Percentiles rank a stretch among this genome's conserved stretches.
Evolutionary conservation across 2,113 vertebrate genomes (phyloP).

Genomic region (Ardeotis arabs): DNA sequence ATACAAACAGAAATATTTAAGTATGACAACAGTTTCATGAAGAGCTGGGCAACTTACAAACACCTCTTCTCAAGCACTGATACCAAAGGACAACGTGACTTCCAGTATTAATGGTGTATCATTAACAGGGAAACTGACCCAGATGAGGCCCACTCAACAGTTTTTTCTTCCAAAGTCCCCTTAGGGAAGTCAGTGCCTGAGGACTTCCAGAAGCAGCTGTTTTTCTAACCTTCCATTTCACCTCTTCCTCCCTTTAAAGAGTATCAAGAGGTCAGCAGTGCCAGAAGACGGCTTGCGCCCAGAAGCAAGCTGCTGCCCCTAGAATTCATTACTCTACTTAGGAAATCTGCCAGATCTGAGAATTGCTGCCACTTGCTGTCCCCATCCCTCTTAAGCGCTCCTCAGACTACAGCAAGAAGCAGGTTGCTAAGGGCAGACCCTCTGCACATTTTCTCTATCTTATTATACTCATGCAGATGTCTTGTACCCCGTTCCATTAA

Average conservation of each 20-base stretch:
- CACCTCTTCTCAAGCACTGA: neutral
- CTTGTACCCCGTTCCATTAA: neutral
- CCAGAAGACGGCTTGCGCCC: neutral
- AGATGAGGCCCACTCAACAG: fast-evolving
- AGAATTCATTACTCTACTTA: neutral
- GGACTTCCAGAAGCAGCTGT: neutral
- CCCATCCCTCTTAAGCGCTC: neutral
- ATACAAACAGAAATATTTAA: neutral
- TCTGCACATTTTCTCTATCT: neutral
- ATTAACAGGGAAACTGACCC: neutral
- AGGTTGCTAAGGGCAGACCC: neutral
- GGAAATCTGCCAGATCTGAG: neutral
- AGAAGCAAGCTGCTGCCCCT: neutral
- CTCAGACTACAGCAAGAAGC: neutral
- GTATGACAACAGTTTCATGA: neutral
- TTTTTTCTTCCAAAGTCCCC: neutral
- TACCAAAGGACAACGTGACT: neutral
- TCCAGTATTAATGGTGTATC: neutral
- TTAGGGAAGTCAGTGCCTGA: neutral
- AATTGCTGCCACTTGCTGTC: neutral
- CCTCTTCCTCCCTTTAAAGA: neutral
- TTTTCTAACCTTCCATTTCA: neutral
- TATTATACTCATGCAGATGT: neutral
- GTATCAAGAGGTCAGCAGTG: neutral
- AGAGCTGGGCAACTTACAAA: neutral